A percentile compares a stretch with the other conserved stretches of the same genome.
Evolutionary conservation across 2,888 invertebrate genomes (phyloP).

Genomic region (Linyphia triangularis): DNA sequence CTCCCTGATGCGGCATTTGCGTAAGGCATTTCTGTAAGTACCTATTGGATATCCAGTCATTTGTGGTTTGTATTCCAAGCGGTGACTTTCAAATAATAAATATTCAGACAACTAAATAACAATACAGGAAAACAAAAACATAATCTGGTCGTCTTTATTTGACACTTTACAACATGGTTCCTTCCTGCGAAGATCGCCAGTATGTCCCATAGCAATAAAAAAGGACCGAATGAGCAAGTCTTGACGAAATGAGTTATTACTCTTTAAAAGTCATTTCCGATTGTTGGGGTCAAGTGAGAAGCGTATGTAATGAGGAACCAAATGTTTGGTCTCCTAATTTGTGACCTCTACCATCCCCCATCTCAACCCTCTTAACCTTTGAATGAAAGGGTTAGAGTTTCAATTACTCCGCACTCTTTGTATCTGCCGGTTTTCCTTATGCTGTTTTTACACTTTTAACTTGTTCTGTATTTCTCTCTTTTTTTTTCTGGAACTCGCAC

Average conservation of each 20-base stretch:
- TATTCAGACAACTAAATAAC: no score
- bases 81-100: no score
- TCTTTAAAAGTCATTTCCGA: conserved; percentile 3
- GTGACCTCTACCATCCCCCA: conserved; percentile 14
- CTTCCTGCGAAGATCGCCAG: not conserved
- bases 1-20: no score
- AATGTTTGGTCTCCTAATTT: conserved; percentile 62
- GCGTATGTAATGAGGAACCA: conserved; percentile 56
- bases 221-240: not conserved
- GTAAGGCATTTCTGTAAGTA: no score
- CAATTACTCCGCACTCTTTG: conserved; percentile 48
- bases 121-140: no score
- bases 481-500: not conserved
- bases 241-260: conserved; percentile 38
- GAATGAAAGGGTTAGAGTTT: conserved; percentile 40
- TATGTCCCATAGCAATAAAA: not conserved
- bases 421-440: conserved; percentile 8
- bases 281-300: conserved; percentile 45
- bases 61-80: no score
- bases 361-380: conserved; percentile 3
- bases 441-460: not conserved
- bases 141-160: not conserved
- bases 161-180: not conserved
- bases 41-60: no score
- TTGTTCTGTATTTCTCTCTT: conserved; percentile 20